These are phyloP conservation scores for Nycteola revayana DNA, from an alignment of 2,888 invertebrate species.

Conservation along the genomic window DNA sequence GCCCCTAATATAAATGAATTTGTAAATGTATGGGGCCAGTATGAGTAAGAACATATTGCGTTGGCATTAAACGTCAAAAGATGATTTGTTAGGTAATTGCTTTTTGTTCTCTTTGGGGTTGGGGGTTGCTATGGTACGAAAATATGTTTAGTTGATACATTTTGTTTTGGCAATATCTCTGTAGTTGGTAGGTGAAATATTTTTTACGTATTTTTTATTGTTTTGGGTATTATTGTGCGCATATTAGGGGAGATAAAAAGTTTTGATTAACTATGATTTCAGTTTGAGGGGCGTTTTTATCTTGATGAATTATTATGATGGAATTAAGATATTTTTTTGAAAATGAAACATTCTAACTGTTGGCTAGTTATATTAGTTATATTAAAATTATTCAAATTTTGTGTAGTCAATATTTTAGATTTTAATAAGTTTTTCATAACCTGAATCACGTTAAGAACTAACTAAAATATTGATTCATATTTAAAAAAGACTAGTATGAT, in stretches of 20 bases:
- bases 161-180: slow-evolving; percentile 59
- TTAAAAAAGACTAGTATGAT: too few relatives aligned
- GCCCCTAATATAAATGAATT: slow-evolving; percentile 73
- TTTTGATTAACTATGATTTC: slow-evolving; percentile 24
- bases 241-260: slow-evolving; percentile 24
- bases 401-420: too few relatives aligned
- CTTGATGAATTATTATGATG: slow-evolving; percentile 25
- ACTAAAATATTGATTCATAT: too few relatives aligned
- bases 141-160: slow-evolving; percentile 70
- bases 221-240: slow-evolving; percentile 28
- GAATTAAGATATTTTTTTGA: slow-evolving; percentile 16
- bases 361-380: too few relatives aligned
- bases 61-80: slow-evolving; percentile 76
- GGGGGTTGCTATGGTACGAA: slow-evolving; percentile 61
- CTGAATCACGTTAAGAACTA: too few relatives aligned
- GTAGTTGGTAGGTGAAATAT: slow-evolving; percentile 39
- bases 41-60: slow-evolving; percentile 77
- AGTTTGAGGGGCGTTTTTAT: slow-evolving; percentile 17
- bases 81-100: slow-evolving; percentile 81
- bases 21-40: slow-evolving; percentile 56
- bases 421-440: too few relatives aligned
- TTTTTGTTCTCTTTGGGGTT: slow-evolving; percentile 67
- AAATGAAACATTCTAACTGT: too few relatives aligned
- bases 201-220: slow-evolving; percentile 32
- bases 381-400: too few relatives aligned